Base-by-base conservation (phyloP, 1,140 invertebrate species). In the Rhyzopertha dominica region DNA sequence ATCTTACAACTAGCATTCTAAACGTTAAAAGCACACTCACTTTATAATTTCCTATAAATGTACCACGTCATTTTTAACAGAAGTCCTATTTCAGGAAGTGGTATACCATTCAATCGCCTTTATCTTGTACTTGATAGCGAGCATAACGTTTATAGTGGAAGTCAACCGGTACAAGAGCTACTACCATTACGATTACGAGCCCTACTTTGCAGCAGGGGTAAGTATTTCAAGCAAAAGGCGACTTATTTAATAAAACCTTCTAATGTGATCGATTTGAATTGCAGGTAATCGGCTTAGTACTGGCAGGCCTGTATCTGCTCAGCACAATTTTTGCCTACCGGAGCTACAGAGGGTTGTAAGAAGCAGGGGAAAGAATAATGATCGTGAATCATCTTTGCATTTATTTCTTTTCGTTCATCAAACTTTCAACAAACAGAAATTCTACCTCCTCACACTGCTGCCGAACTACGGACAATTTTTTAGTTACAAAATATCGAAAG, bases 51-150 rank as follows among this genome's bases (percentile, higher is more conserved):
- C n/a, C n/a, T n/a, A n/a, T n/a, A n/a, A n/a, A n/a, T n/a, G n/a
- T n/a, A n/a, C n/a, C n/a, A n/a, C n/a, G n/a, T n/a, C n/a, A n/a
- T n/a, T n/a, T n/a, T n/a, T n/a, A n/a, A n/a, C n/a, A n/a, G n/a
- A n/a, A n/a, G n/a, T 40, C 42, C 3, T 45, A 5, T 75, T 75
- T 17, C 66, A 89, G 87, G 86, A 89, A 73, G 71, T 88, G 17
- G 74, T 88, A 20, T 90, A 87, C 57, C 86, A 90, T 50, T 72
- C 75, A 2, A 64, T 85, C 28, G 85, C 79, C 9, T 84, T 79
- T 53, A 68, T 83, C 29, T 60, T 89, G 20, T 74, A 85, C 24
- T 60, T 90, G 23, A 74, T 77, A 26, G 79, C 82, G 0, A 79
- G 82, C 3, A 61, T 84, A 14, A 76, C 73, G 2, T 72, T 86